Evolutionary conservation across 92 coral and sea anemone genomes (phyloP).

Genomic region (Phenganax subtilis): DNA sequence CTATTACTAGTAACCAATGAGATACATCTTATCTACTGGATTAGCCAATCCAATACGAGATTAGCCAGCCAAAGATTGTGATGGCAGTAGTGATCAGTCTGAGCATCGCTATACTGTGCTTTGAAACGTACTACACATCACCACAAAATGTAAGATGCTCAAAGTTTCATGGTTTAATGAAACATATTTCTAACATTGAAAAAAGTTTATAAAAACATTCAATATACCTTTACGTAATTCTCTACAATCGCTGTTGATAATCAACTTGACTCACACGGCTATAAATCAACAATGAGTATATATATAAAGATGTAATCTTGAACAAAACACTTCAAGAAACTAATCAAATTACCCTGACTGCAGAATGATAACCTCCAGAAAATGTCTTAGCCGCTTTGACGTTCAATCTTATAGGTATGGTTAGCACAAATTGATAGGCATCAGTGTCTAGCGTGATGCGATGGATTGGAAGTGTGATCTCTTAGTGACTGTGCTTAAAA

Average conservation of each 20-base stretch:
- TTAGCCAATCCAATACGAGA: no score
- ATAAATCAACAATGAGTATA: neutral
- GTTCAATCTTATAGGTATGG: neutral
- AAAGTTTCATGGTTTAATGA: no score
- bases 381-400: neutral
- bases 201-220: neutral
- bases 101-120: no score
- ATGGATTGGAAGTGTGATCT: neutral
- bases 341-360: slow-evolving; percentile 2
- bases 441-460: neutral
- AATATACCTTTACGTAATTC: neutral
- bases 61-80: no score
- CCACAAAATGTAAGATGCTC: no score
- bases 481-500: neutral
- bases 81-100: no score
- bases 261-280: neutral
- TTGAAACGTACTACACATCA: no score
- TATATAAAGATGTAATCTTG: neutral
- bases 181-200: no score
- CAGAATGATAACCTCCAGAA: no score
- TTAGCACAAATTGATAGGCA: neutral
- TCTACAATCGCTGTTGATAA: no score
- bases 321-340: neutral
- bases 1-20: no score
- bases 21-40: no score